Conservation (phyloP, 2,113 vertebrate species). For the Tricholaema leucomelas region DNA sequence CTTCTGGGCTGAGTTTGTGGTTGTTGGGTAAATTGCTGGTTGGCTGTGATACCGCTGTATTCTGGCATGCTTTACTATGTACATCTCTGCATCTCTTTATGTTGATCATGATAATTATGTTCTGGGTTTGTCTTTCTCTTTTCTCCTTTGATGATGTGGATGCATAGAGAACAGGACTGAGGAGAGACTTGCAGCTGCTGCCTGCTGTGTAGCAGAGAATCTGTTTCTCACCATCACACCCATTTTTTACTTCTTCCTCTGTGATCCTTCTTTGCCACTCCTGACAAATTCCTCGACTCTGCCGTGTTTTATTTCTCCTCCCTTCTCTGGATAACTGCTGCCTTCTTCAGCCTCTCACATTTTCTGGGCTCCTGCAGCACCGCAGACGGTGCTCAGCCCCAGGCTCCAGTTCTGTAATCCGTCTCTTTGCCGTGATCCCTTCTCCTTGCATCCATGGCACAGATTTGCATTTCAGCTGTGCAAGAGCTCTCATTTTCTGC, state of each 20-base stretch:
- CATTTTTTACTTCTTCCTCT: background rate
- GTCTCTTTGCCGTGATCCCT: background rate
- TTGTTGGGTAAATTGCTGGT: background rate
- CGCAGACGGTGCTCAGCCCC: background rate
- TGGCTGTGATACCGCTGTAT: background rate
- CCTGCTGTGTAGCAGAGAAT: background rate
- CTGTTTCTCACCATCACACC: background rate
- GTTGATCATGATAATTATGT: background rate
- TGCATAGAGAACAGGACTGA: background rate
- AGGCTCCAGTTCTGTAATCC: background rate
- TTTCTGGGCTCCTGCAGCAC: background rate
- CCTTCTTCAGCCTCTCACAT: background rate
- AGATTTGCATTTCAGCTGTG: background rate
- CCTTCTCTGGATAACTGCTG: conserved; percentile 23
- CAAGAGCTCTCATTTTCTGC: fast-evolving
- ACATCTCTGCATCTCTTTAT: background rate
- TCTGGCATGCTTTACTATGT: background rate
- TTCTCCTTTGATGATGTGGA: background rate
- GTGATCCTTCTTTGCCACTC: conserved; percentile 32
- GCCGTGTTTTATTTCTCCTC: background rate
- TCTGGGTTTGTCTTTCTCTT: background rate
- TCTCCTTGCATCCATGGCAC: background rate
- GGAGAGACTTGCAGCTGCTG: background rate
- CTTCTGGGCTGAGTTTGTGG: no score
- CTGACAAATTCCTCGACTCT: background rate